phyloP scores from a whole-genome alignment of 2,113 vertebrate species.

The Heteronetta atricapilla region DNA sequence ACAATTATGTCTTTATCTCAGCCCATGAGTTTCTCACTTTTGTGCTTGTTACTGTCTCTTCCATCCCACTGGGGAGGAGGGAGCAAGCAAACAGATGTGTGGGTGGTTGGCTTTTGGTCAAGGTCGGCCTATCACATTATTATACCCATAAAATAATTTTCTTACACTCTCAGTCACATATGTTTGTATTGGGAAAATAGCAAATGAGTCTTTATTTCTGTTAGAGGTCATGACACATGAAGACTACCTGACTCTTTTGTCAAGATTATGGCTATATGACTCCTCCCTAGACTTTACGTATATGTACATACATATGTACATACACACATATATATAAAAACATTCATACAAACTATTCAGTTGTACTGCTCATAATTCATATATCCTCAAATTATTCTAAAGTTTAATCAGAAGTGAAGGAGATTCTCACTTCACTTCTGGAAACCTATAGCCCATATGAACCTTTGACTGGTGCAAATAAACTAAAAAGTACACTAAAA shows the following conservation, averaged over 20 bases:
- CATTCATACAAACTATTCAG: not conserved
- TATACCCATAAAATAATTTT: not conserved
- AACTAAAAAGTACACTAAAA: not conserved
- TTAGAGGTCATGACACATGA: not conserved
- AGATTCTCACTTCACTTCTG: not conserved
- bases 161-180: not conserved
- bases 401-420: not conserved
- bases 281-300: not conserved
- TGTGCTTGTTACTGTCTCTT: not conserved
- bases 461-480: not conserved
- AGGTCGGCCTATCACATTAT: not conserved
- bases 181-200: not conserved
- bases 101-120: not conserved
- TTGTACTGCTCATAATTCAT: not conserved
- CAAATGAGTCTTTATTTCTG: not conserved
- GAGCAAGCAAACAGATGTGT: fast-evolving
- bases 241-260: not conserved
- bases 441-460: fast-evolving
- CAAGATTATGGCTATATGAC: not conserved
- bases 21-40: not conserved
- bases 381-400: not conserved
- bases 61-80: not conserved
- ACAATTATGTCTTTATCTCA: not conserved
- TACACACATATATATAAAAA: not conserved
- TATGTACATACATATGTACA: not conserved